phyloP scores from a whole-genome alignment of 2,797 vertebrate genomes.

The Acanthopagrus latus region DNA sequence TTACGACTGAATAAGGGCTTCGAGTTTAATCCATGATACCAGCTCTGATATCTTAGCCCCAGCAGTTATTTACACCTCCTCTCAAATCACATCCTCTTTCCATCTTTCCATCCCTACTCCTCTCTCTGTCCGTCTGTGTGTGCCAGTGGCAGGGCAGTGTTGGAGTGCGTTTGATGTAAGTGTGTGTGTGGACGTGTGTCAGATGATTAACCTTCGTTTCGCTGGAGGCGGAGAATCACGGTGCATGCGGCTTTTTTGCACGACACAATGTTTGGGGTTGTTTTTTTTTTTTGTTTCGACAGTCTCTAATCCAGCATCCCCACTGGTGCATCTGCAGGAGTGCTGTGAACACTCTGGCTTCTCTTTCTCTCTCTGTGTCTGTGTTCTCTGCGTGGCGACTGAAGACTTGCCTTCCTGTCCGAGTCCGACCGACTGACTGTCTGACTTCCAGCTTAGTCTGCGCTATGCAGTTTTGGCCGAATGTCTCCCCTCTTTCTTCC shows the following conservation, averaged over 20 bases:
- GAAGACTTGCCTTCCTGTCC: slow-evolving; percentile 61
- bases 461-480: slow-evolving; percentile 69
- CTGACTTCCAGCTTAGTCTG: slow-evolving; percentile 68
- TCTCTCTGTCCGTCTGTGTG: slow-evolving; percentile 22
- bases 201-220: slow-evolving; percentile 80
- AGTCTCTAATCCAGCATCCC: slow-evolving; percentile 79
- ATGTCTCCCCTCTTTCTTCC: slow-evolving; percentile 34
- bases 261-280: slow-evolving; percentile 74
- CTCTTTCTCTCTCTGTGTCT: slow-evolving; percentile 36
- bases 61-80: slow-evolving; percentile 57
- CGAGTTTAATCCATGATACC: slow-evolving; percentile 19
- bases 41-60: slow-evolving; percentile 33
- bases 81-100: slow-evolving; percentile 65
- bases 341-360: slow-evolving; percentile 62
- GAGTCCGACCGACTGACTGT: slow-evolving; percentile 62
- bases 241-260: slow-evolving; percentile 88
- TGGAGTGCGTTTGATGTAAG: slow-evolving; percentile 28
- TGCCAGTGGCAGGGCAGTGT: slow-evolving; percentile 21
- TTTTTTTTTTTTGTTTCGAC: slow-evolving; percentile 63
- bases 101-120: slow-evolving; percentile 59
- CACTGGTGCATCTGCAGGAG: slow-evolving; percentile 73
- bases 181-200: slow-evolving; percentile 61
- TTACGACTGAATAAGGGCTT: neutral
- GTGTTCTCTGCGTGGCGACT: slow-evolving; percentile 49
- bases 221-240: slow-evolving; percentile 79